Evolutionary conservation across 2,888 invertebrate species (phyloP).

Genomic region (Morpho achilles): DNA sequence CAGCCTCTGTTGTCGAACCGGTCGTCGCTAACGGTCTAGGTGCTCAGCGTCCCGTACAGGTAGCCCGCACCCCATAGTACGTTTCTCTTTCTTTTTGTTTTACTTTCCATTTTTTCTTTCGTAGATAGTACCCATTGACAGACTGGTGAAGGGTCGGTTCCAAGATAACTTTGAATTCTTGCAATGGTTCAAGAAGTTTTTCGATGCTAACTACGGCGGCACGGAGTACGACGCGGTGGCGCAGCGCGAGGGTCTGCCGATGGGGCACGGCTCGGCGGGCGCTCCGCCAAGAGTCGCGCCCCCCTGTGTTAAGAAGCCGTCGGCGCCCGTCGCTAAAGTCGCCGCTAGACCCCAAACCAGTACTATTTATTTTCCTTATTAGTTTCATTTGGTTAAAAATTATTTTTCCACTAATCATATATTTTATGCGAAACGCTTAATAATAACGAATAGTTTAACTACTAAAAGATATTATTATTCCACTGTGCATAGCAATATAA

Average conservation of each 20-base stretch:
- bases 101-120: conserved; percentile 61
- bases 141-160: conserved; percentile 98
- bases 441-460: too few relatives aligned
- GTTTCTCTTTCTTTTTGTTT: conserved; percentile 49
- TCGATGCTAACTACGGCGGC: conserved; percentile 99
- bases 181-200: conserved; percentile 99
- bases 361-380: conserved; percentile 60
- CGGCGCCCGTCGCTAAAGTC: conserved; percentile 77
- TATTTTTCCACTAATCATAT: not conserved
- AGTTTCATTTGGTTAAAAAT: not conserved
- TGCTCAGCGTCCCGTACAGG: conserved; percentile 31
- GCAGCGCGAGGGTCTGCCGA: conserved; percentile 89
- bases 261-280: conserved; percentile 85
- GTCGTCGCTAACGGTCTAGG: conserved; percentile 9
- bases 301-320: conserved; percentile 60
- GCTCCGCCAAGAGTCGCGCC: conserved; percentile 74
- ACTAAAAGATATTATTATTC: too few relatives aligned
- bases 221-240: conserved; percentile 96
- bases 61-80: conserved; percentile 46
- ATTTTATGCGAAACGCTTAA: too few relatives aligned
- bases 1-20: conserved; percentile 4
- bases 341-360: conserved; percentile 82
- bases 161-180: conserved; percentile 99
- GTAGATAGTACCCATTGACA: conserved; percentile 99
- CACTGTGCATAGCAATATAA: too few relatives aligned